Evolutionary conservation across 2,888 invertebrate genomes (phyloP).

Genomic region (Polydrusus tereticollis): DNA sequence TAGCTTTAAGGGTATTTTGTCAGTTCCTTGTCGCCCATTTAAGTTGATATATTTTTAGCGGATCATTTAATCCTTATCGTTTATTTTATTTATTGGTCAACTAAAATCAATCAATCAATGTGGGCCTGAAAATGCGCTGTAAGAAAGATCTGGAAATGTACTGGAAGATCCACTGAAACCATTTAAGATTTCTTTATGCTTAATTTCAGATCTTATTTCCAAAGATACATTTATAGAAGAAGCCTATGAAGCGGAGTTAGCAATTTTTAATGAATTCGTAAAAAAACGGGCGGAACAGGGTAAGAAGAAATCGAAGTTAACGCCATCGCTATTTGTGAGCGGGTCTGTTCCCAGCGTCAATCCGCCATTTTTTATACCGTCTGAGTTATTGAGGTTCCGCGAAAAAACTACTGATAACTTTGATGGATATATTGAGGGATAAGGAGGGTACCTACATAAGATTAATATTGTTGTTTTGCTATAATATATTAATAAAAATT

Average conservation of each 20-base stretch:
- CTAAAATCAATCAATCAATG: too few species aligned
- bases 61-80: too few species aligned
- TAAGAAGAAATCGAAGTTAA: slow-evolving; percentile 9
- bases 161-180: too few species aligned
- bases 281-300: slow-evolving; percentile 43
- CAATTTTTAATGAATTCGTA: slow-evolving; percentile 56
- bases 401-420: background rate
- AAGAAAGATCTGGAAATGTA: too few species aligned
- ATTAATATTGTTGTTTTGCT: too few species aligned
- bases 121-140: too few species aligned
- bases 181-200: background rate
- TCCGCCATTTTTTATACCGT: slow-evolving; percentile 52
- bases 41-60: too few species aligned
- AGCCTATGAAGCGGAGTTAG: slow-evolving; percentile 51
- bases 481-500: too few species aligned
- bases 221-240: slow-evolving; percentile 62
- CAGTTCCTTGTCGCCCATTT: too few species aligned
- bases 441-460: background rate
- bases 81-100: too few species aligned
- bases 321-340: background rate
- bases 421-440: background rate
- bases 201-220: slow-evolving; percentile 53
- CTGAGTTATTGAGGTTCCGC: slow-evolving; percentile 48
- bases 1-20: too few species aligned
- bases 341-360: slow-evolving; percentile 26